Percentiles rank a stretch among this genome's conserved stretches.
Evolutionary conservation across 2,113 vertebrate species (phyloP).

Genomic region (Lophochroa leadbeateri): DNA sequence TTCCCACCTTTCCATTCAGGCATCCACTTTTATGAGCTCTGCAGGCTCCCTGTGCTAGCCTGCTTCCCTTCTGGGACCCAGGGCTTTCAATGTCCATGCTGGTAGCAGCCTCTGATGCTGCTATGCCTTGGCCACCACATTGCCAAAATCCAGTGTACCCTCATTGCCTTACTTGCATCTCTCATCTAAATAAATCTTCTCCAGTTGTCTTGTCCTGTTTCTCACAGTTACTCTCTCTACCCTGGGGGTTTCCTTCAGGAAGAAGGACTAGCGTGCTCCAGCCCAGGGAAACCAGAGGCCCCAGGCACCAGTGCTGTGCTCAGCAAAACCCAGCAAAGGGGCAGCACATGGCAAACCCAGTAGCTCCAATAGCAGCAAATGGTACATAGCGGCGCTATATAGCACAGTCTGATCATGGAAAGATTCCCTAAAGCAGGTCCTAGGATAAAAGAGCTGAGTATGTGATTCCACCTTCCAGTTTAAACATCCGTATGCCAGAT

Average conservation of each 20-base stretch:
- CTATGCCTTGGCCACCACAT: neutral
- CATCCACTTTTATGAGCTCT: neutral
- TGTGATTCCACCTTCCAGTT: conserved; percentile 83
- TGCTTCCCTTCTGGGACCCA: neutral
- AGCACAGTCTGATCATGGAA: neutral
- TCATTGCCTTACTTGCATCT: neutral
- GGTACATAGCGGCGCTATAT: neutral
- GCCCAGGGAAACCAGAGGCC: neutral
- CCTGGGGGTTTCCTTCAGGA: neutral
- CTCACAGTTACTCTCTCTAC: neutral
- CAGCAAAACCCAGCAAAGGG: neutral
- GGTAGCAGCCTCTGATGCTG: neutral
- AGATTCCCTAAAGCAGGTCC: neutral
- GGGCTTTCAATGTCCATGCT: neutral
- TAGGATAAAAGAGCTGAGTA: conserved; percentile 51
- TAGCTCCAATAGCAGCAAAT: neutral
- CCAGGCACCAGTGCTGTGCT: fast-evolving
- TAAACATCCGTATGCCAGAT: conserved; percentile 89
- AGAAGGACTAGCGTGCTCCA: neutral
- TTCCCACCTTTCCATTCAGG: neutral
- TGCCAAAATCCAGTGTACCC: neutral
- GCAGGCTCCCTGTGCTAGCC: neutral
- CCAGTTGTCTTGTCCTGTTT: neutral
- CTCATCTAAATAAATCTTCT: neutral
- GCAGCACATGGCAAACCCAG: neutral